Percentiles rank a stretch among this genome's conserved stretches.
These are phyloP conservation scores for Frankliniella intonsa DNA, from an alignment of 2,888 invertebrate genomes.

Conservation along the genomic window DNA sequence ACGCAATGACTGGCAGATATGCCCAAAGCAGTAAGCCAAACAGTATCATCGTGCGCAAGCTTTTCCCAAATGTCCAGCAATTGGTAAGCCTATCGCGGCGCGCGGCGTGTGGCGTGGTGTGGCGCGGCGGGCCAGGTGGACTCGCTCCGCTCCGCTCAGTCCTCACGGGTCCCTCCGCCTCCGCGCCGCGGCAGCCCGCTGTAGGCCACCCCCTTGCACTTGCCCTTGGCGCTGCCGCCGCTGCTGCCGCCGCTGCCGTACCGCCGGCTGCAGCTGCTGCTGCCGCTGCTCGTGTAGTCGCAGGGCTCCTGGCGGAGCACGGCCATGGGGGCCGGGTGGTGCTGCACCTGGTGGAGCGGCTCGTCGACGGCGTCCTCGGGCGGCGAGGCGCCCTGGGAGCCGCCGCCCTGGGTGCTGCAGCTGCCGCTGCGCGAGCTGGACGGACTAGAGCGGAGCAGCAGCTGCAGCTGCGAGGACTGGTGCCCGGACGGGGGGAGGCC, in stretches of 20 bases:
- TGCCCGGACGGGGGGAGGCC: background rate
- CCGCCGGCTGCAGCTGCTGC: background rate
- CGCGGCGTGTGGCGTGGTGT: background rate
- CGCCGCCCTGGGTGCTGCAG: background rate
- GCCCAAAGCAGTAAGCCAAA: too few species aligned
- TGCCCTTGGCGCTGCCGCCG: background rate
- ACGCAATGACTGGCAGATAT: too few species aligned
- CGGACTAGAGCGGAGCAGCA: constrained; percentile 19
- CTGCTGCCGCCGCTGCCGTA: background rate
- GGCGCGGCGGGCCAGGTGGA: background rate
- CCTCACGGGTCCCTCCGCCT: background rate
- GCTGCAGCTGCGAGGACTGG: constrained; percentile 12
- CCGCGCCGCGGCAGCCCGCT: background rate
- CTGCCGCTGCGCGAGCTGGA: constrained; percentile 20
- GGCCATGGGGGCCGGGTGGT: background rate
- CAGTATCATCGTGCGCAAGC: too few species aligned
- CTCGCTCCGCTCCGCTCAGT: background rate
- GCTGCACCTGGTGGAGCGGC: background rate
- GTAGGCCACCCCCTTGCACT: background rate
- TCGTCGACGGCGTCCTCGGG: background rate
- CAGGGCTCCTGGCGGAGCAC: background rate
- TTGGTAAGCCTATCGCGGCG: background rate
- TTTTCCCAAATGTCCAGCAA: background rate
- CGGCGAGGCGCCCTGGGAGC: background rate
- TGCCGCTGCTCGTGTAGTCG: constrained; percentile 8